phyloP scores from a whole-genome alignment of 2,797 vertebrate species.

The Cottoperca gobio region DNA sequence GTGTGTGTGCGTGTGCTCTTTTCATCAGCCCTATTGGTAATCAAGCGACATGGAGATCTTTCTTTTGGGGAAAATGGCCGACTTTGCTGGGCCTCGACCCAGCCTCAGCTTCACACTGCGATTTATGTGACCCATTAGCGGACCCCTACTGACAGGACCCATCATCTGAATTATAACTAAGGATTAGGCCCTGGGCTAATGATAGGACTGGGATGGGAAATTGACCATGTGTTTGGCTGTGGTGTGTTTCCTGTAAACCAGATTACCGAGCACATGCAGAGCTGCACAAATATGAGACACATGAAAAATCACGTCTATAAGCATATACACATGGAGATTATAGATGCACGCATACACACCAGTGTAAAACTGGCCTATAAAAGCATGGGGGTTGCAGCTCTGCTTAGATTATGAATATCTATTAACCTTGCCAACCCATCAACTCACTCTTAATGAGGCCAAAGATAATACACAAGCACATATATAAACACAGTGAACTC shows the following conservation, averaged over 20 bases:
- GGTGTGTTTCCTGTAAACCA: constrained; percentile 75
- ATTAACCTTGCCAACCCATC: constrained; percentile 79
- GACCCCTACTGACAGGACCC: constrained; percentile 79
- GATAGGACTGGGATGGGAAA: constrained; percentile 70
- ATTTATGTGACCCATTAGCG: constrained; percentile 85
- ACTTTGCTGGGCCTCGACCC: constrained; percentile 41
- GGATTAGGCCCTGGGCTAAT: constrained; percentile 80
- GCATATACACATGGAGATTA: constrained; percentile 58
- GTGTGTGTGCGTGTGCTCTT: constrained; percentile 71
- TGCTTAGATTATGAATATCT: constrained; percentile 80
- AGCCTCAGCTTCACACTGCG: constrained; percentile 57
- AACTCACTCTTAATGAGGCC: constrained; percentile 74
- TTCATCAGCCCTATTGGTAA: constrained; percentile 76
- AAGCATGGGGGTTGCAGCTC: constrained; percentile 72
- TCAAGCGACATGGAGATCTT: constrained; percentile 76
- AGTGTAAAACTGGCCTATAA: constrained; percentile 51
- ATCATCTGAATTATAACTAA: constrained; percentile 85
- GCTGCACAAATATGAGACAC: constrained; percentile 60
- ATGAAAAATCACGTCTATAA: constrained; percentile 59
- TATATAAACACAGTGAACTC: constrained; percentile 10
- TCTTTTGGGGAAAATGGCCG: constrained; percentile 73
- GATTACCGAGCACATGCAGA: constrained; percentile 74
- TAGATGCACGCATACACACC: constrained; percentile 48
- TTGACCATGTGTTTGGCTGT: constrained; percentile 74
- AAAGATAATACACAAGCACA: constrained; percentile 47